Evolutionary conservation across 2,797 vertebrate genomes (phyloP), one percentile per base, ranked within the genome.

Genomic region (Megalops cyprinoides): DNA sequence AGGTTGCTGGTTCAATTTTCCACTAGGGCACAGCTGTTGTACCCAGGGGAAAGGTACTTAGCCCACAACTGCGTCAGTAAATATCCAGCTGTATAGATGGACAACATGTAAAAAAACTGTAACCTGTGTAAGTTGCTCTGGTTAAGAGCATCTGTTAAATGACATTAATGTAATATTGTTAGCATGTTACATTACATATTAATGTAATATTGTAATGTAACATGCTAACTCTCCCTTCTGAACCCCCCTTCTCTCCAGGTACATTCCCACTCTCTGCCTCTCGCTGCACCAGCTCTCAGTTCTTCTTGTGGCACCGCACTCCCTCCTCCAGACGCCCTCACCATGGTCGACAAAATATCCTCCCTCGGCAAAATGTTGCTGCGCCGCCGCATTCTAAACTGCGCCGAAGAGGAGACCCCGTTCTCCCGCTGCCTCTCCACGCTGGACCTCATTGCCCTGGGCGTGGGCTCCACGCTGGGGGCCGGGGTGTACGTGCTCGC

Each of bases 401-500:
- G 85, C 76, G 93, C 90, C 3, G 84, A 84, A 0, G 92, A 94
- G 1, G 95, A 97, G 49, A 96, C 96, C 0, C 94, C 91, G 10
- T 97, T 99, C 0, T 94, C 95, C 84, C 96, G 98, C 82, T 99
- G 98, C 87, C 93, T 99, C 78, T 96, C 95, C 92, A 98, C 96
- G 0, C 85, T 99, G 84, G 98, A 99, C 91, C 96, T 99, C 48
- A 91, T 99, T 12, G 97, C 96, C 12, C 87, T 99, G 31, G 98
- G 98, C 0, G 97, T 99, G 80, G 98, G 98, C 84, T 95, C 97
- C 84, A 99, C 98, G 0, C 88, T 99, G 0, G 98, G 98, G 0
- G 98, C 98, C 0, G 98, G 98, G 0, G 97, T 99, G 1, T 99
- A 99, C 0, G 95, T 99, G 78, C 92, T 99, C 9, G 96, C 96